Percentiles rank a stretch among this genome's conserved stretches.
Evolutionary conservation across 2,888 invertebrate genomes (phyloP).

Genomic region (Ormyrus labotus): DNA sequence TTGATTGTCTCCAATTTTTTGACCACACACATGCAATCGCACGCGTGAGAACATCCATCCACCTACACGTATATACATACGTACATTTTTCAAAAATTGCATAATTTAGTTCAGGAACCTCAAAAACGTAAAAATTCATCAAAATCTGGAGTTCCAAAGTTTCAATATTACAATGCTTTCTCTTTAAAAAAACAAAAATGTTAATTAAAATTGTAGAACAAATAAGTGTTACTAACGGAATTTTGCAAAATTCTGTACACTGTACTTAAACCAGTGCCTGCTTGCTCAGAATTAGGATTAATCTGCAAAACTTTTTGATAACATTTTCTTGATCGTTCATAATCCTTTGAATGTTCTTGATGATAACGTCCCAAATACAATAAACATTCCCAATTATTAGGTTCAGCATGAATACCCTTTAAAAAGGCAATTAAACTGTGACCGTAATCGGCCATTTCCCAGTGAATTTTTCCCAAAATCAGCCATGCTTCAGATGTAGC

Average conservation of each 20-base stretch:
- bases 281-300: conserved; percentile 81
- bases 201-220: not conserved
- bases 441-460: conserved; percentile 79
- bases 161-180: not conserved
- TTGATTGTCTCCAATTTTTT: too few relatives aligned
- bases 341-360: conserved; percentile 79
- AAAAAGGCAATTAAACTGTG: conserved; percentile 82
- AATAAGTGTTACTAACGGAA: conserved; percentile 75
- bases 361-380: conserved; percentile 87
- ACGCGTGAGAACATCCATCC: too few relatives aligned
- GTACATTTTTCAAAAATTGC: too few relatives aligned
- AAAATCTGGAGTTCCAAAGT: not conserved
- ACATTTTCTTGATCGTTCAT: conserved; percentile 87
- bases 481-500: conserved; percentile 78
- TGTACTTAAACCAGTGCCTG: conserved; percentile 86
- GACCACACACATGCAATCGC: too few relatives aligned
- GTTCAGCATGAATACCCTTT: conserved; percentile 81
- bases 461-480: conserved; percentile 80
- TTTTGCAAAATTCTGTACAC: conserved; percentile 83
- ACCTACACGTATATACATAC: too few relatives aligned
- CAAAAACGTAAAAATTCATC: too few relatives aligned
- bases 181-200: not conserved
- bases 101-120: too few relatives aligned
- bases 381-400: conserved; percentile 86
- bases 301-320: conserved; percentile 89